Conservation (phyloP, 2,888 invertebrate species). For the Agrotis puta region DNA sequence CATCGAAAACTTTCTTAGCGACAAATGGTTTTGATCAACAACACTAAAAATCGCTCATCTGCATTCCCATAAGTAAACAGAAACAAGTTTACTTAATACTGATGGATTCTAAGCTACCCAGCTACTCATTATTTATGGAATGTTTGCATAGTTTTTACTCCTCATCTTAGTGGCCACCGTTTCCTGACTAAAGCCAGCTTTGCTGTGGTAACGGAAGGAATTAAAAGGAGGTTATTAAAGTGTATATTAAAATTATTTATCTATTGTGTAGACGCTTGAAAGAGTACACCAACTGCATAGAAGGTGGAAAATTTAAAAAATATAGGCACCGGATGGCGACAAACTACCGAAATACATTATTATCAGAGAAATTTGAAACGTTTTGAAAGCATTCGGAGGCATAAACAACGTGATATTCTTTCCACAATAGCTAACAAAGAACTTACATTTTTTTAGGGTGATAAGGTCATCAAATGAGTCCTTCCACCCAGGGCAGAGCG, state of each 20-base stretch:
- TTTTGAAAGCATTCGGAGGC: no score
- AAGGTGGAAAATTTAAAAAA: no score
- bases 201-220: not conserved
- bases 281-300: not conserved
- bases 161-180: conserved; percentile 22
- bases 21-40: no score
- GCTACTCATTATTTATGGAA: conserved; percentile 55
- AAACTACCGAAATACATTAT: no score
- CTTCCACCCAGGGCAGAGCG: no score
- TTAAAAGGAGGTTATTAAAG: not conserved
- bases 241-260: not conserved
- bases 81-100: conserved; percentile 50
- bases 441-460: no score
- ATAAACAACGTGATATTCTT: no score
- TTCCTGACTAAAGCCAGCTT: not conserved
- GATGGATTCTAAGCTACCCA: conserved; percentile 52
- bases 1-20: no score
- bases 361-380: no score
- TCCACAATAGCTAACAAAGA: no score
- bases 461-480: no score
- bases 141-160: conserved; percentile 43
- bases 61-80: conserved; percentile 19
- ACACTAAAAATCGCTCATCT: conserved; percentile 13
- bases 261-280: not conserved
- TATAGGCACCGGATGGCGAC: no score